Evolutionary conservation across 2,113 vertebrate genomes (phyloP).

Genomic region (Micronycteris hirsuta): DNA sequence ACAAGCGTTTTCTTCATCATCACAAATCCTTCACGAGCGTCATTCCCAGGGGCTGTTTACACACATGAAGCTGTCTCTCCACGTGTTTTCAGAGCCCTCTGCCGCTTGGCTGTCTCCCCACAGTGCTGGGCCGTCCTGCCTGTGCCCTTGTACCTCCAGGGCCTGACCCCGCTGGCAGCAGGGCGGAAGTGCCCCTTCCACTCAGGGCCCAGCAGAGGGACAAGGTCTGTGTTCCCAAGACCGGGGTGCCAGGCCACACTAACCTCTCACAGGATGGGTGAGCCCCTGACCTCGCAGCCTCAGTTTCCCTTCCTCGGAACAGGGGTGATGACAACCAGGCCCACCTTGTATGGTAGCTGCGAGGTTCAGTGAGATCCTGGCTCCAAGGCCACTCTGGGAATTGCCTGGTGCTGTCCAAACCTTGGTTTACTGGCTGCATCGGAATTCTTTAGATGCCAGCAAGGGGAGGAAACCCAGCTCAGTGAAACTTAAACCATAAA

Average conservation of each 20-base stretch:
- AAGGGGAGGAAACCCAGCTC: conserved; percentile 36
- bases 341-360: neutral
- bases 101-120: rapidly evolving
- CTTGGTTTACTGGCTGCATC: neutral
- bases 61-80: neutral
- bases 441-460: neutral
- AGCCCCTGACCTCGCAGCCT: neutral
- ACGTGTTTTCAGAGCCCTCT: neutral
- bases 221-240: neutral
- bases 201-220: neutral
- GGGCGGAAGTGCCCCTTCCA: rapidly evolving
- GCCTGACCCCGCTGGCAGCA: neutral
- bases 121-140: neutral
- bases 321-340: neutral
- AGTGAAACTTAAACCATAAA: neutral
- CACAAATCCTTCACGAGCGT: neutral
- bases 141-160: neutral
- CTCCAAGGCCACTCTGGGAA: neutral
- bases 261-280: neutral
- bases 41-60: neutral
- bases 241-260: neutral
- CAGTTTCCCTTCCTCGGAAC: neutral
- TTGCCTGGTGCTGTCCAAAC: neutral
- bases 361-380: neutral
- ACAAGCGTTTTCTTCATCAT: neutral